phyloP scores from a whole-genome alignment of 2,888 invertebrate species.

The Aphidoletes aphidimyza region DNA sequence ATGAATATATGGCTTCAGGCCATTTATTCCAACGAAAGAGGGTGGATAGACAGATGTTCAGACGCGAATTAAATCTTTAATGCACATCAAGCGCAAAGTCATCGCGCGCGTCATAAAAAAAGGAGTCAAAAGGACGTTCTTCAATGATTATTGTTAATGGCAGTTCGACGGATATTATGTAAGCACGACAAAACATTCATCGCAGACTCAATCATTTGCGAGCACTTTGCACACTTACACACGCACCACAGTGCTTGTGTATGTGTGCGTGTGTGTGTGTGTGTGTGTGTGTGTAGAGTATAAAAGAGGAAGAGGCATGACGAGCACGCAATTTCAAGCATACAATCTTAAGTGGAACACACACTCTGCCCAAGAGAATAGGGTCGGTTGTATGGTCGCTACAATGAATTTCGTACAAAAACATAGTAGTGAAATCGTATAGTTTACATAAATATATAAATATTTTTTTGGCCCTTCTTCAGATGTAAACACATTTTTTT shows the following conservation, averaged over 20 bases:
- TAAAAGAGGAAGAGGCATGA: no score
- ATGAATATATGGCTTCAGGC: neutral
- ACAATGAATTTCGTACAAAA: no score
- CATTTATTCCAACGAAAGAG: neutral
- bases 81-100: neutral
- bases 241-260: neutral
- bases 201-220: conserved; percentile 10
- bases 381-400: no score
- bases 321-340: no score
- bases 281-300: no score
- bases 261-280: neutral
- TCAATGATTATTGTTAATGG: conserved; percentile 41
- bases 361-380: no score
- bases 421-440: no score
- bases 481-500: neutral
- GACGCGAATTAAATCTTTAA: conserved; percentile 6
- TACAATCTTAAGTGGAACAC: no score
- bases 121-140: conserved; percentile 44
- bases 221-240: neutral
- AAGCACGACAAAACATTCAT: conserved; percentile 8
- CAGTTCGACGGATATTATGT: conserved; percentile 23
- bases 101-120: neutral
- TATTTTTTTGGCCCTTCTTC: neutral
- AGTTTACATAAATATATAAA: no score
- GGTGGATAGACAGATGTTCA: conserved; percentile 45